Evolutionary conservation across 2,113 vertebrate species (phyloP), one percentile per base, ranked within the genome.

Genomic region (Miniopterus natalensis): DNA sequence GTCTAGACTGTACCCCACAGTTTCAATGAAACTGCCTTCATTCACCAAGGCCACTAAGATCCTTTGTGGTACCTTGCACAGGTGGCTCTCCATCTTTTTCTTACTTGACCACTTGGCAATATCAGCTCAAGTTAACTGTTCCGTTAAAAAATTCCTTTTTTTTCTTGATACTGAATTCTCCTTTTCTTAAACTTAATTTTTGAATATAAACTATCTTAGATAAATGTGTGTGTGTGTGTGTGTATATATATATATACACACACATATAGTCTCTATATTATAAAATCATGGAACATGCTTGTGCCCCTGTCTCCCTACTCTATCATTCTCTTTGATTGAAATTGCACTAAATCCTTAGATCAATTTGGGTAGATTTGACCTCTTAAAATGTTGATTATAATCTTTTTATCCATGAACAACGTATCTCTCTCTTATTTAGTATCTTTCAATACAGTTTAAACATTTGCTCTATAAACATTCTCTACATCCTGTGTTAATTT

Each of bases 321-420:
- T 61, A 42, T 45, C 20, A 29, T 10, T 40, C 51, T 68, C 9
- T 90, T 68, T 96, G 42, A 55, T 29, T 79, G 42, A 25, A 66
- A 81, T 80, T 47, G 17, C 3, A 70, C 20, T 84, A 23, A 49
- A 88, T 78, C 21, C n/a, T 91, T 83, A 53, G 31, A 15, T 68
- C 10, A 53, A 0, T 83, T 65, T 75, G 68, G 20, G 12, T 83
- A 53, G 70, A 74, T 15, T 47, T 92, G 81, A 36, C 42, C 8
- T 94, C 49, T 65, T 65, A 23, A 29, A 10, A 18, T 51, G 27
- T 42, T 61, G 36, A 25, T 79, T 84, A 20, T 93, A 29, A 75
- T 83, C 47, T 85, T 70, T 74, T 15, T 89, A 27, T 85, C n/a
- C 65, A 17, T n/a, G 23, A 96, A 45, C n/a, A 71, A n/a, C 47